These are phyloP conservation scores for Brachymystax lenok DNA, from an alignment of 2,797 vertebrate species.

Conservation along the genomic window DNA sequence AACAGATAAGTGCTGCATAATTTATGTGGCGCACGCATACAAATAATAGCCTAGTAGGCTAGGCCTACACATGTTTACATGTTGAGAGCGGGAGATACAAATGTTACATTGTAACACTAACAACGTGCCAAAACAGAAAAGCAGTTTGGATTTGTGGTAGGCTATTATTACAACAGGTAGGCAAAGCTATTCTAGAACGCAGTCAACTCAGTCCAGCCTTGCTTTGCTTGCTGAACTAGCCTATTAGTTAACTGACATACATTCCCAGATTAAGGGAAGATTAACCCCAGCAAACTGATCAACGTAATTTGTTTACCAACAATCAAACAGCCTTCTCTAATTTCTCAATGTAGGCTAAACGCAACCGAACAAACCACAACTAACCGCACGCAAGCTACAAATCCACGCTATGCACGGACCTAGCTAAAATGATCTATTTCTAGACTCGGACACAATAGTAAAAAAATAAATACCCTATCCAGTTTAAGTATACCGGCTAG, in stretches of 20 bases:
- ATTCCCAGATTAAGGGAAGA: background rate
- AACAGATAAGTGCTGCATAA: background rate
- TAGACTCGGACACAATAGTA: background rate
- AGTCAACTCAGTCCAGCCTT: background rate
- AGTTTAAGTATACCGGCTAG: slow-evolving; percentile 37
- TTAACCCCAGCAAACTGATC: background rate
- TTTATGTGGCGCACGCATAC: background rate
- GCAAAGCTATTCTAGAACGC: background rate
- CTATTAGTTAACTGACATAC: background rate
- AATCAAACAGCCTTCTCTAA: background rate
- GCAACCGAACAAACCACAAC: background rate
- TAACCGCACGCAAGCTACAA: slow-evolving; percentile 1
- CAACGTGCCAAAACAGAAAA: background rate
- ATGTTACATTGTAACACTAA: background rate
- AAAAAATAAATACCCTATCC: background rate
- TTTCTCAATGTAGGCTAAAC: background rate
- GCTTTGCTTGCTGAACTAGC: background rate
- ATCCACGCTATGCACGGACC: background rate
- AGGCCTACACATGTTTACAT: background rate
- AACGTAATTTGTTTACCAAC: slow-evolving; percentile 1
- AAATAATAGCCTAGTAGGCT: background rate
- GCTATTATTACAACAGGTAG: slow-evolving; percentile 9
- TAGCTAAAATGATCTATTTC: background rate
- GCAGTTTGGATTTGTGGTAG: background rate
- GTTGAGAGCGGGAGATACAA: background rate